Evolutionary conservation across 2,888 invertebrate species (phyloP), one percentile per base, ranked within the genome.

Genomic region (Scelioninae gen. 2): DNA sequence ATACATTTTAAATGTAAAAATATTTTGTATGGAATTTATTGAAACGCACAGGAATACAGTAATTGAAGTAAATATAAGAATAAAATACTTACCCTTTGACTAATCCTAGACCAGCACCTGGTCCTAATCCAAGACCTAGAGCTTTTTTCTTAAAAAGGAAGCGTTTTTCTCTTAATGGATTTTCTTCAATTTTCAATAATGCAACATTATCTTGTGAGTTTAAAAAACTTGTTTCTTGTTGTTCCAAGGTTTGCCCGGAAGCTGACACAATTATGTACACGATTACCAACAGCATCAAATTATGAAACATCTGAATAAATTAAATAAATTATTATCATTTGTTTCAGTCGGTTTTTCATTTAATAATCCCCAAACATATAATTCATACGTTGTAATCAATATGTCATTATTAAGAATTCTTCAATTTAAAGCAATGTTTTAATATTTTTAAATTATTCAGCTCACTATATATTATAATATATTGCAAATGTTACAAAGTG

Each of bases 141-240:
- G 85, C 69, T 46, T 85, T 85, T 73, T 84, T 85, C 2, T 85
- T 74, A 6, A 85, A 76, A 2, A 85, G 74, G 2, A 84, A 84
- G 31, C 85, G 78, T 33, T 85, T 85, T 11, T 79, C 76, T 19
- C 85, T 81, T 1, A 52, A 60, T 1, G 73, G 46, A 11, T 22
- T 48, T 11, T 37, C 53, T 7, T 22, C 57, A 5, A 68, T 1
- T 22, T 68, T 67, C 41, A 70, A 18, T 5, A 55, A n/a, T 16
- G 71, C 67, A 2, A 63, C 68, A 55, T 75, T 53, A 33, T 75
- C 46, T 28, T 76, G 61, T 2, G 58, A 48, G 10, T 73, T 65
- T 2, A 64, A 18, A n/a, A 74, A 68, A 31, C 37, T 69, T 6
- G 53, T 48, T 5, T 73, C 65, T 33, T 75, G 76, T 28, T 74